Base-by-base conservation (phyloP, 2,888 invertebrate species). In the Pogonocherus hispidulus region DNA sequence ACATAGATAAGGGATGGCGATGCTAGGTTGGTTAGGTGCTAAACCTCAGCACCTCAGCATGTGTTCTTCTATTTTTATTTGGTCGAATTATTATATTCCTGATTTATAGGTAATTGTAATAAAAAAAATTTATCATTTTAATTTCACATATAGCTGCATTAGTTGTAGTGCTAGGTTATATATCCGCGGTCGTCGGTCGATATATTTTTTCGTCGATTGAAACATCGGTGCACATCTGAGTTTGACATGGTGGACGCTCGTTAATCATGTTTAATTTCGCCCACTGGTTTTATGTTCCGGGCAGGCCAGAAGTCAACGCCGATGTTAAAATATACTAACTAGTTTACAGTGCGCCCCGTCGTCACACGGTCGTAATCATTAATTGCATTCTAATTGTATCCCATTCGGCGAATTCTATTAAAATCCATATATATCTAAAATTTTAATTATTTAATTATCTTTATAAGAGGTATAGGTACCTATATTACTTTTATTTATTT, bases 191-290 rank as follows among this genome's bases (percentile, higher is more conserved):
- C 23, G 69, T 19, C 16, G 66, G 52, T 66, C 66, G 69, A 69
- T 69, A 66, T 54, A 67, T 72, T 67, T 71, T 68, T 72, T 55
- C 70, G 66, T 66, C 65, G 65, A 70, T 70, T 63, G 67, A 63
- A 72, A 70, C 67, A 72, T 70, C 69, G 71, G 71, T 71, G 71
- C 76, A 73, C 79, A 76, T 79, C 79, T 80, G 80, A 80, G 71
- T 79, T 76, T 79, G 80, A 80, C 80, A 75, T 76, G 74, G 75
- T 71, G 71, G 70, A 66, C 74, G 75, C 70, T 76, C 80, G 78
- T 81, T 81, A 80, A 81, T 81, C 81, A 81, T 78, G 74, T 76
- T 79, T 78, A 77, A 78, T 78, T 78, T 78, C 79, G 72, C 71
- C 70, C 74, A 71, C 66, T 75, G 78, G 74, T 75, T 74, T 75